Evolutionary conservation across 1,140 invertebrate genomes (phyloP), one percentile per base, ranked within the genome.

Genomic region (Philaenus spumarius): DNA sequence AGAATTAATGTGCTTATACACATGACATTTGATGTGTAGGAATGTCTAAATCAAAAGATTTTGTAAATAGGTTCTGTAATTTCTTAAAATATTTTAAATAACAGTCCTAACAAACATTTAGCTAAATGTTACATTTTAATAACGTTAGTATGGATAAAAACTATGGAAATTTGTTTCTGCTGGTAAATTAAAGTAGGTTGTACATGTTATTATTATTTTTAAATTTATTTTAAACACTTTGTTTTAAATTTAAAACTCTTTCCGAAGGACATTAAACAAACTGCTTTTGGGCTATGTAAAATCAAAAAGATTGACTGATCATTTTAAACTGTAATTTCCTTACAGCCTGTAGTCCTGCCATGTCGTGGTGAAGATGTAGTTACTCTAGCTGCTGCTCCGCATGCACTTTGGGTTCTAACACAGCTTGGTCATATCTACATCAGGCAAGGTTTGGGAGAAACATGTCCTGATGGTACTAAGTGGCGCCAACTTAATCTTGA

Each of bases 381-480:
- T 4, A 70, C 71, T 53, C 39, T 79, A 22, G 63, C 71, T 54
- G 66, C 73, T 14, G 68, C 71, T 26, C 65, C 67, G 3, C 70
- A 74, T 53, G 69, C 74, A 23, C 60, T 79, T 9, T 81, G 79
- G 79, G 65, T 74, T 1, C 65, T 81, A 14, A 72, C 70, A 14
- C 58, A 63, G 15, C 57, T 69, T 55, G 77, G 77, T 0, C 58
- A 69, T 14, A 69, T 80, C 6, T 75, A 67, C 60, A 72, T 76
- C 20, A 62, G 78, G n/a, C 68, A 68, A 58, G 77, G 58, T 2
- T 72, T 80, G 34, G 69, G 66, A 19, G 61, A 66, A 19, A 61
- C 58, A 6, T 74, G 69, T 58, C 66, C 68, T 2, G 60, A 68
- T 53, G 78, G 78, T 1, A 57, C 64, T 15, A 64, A 68, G 15